Evolutionary conservation across 2,888 invertebrate species (phyloP).

Genomic region (Ormyrus rosae): DNA sequence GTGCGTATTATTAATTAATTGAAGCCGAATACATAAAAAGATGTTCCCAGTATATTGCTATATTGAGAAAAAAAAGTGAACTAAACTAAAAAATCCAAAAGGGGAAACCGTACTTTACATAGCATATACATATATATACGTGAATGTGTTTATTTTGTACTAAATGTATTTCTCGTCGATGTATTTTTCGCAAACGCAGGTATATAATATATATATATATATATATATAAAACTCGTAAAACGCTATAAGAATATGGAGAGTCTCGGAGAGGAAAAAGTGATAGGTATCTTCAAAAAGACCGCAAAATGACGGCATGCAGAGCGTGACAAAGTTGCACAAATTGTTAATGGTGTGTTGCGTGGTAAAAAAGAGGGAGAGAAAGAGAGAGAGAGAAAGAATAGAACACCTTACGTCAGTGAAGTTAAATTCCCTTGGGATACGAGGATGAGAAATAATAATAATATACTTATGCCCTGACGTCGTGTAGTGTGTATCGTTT

Average conservation of each 20-base stretch:
- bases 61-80: constrained; percentile 20
- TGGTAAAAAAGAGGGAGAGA: not conserved
- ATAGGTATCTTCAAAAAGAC: too few species aligned
- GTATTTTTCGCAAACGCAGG: constrained; percentile 64
- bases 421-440: constrained; percentile 11
- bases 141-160: constrained; percentile 70
- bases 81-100: constrained; percentile 20
- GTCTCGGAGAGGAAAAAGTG: too few species aligned
- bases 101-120: constrained; percentile 27
- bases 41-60: constrained; percentile 31
- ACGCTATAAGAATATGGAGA: too few species aligned
- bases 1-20: constrained; percentile 27
- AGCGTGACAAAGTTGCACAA: not conserved
- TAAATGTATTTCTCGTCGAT: constrained; percentile 67
- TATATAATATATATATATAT: constrained; percentile 1
- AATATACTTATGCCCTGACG: not conserved
- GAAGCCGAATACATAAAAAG: constrained; percentile 24
- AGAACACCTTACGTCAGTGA: not conserved
- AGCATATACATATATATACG: constrained; percentile 48
- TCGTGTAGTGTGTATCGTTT: constrained; percentile 60
- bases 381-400: not conserved
- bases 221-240: not conserved
- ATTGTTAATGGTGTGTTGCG: constrained; percentile 2
- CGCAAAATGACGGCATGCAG: too few species aligned
- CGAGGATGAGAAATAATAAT: constrained; percentile 18